Percentiles rank a stretch among this genome's conserved stretches.
Evolutionary conservation across 2,113 vertebrate species (phyloP).

Genomic region (Misgurnus anguillicaudatus): DNA sequence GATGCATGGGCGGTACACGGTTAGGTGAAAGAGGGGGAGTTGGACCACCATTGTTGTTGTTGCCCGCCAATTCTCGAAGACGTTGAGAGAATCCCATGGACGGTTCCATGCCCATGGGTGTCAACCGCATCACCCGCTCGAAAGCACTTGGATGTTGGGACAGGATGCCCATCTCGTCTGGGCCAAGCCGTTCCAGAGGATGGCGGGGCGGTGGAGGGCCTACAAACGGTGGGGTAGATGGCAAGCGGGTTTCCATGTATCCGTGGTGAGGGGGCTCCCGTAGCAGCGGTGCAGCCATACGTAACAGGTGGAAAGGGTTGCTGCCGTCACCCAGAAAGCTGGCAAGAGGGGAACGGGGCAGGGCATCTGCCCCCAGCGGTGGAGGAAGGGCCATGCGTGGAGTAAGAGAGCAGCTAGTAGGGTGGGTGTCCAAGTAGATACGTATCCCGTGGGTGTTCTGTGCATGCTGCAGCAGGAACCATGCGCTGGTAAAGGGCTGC

Average conservation of each 20-base stretch:
- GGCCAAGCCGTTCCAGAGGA: constrained; percentile 89
- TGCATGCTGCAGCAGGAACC: constrained; percentile 99
- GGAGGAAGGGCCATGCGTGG: constrained; percentile 96
- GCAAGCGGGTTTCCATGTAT: constrained; percentile 94
- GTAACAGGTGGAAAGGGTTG: constrained; percentile 96
- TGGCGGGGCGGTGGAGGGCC: constrained; percentile 94
- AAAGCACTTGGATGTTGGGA: constrained; percentile 99
- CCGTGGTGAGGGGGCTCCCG: constrained; percentile 85
- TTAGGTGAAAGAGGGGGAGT: constrained; percentile 95
- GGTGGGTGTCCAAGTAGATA: constrained; percentile 98
- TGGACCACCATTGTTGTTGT: constrained; percentile 84
- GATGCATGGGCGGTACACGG: constrained; percentile 96
- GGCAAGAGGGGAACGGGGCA: constrained; percentile 93
- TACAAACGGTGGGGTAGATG: constrained; percentile 92
- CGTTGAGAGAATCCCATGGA: constrained; percentile 98
- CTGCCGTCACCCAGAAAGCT: constrained; percentile 92
- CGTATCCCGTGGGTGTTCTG: constrained; percentile 98
- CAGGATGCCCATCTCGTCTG: constrained; percentile 98
- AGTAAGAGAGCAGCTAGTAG: constrained; percentile 89
- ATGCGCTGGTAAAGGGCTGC: constrained; percentile 97
- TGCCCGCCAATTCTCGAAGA: constrained; percentile 94
- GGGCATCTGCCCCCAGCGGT: constrained; percentile 85
- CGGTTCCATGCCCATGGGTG: constrained; percentile 91
- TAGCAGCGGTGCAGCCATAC: constrained; percentile 94
- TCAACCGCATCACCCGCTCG: constrained; percentile 98